These are phyloP conservation scores for Eucera pruinosa DNA, from an alignment of 2,888 invertebrate species.

Conservation along the genomic window DNA sequence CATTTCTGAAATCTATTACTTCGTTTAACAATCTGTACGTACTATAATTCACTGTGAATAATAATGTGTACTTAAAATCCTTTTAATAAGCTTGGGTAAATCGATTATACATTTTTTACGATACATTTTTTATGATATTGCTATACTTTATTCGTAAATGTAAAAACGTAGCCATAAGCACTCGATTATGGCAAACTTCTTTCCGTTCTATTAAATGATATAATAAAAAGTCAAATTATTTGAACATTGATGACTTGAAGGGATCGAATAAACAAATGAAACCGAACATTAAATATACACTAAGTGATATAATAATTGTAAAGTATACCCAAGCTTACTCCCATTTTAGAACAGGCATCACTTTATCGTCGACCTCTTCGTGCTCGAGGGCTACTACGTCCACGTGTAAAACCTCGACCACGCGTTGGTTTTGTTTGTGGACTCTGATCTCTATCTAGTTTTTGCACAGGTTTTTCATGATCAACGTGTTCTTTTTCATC, in stretches of 20 bases:
- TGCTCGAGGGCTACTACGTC: conserved; percentile 76
- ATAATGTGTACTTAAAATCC: conserved; percentile 31
- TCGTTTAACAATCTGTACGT: conserved; percentile 29
- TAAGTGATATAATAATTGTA: conserved; percentile 31
- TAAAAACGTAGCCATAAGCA: conserved; percentile 17
- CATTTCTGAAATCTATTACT: conserved; percentile 27
- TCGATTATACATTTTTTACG: conserved; percentile 1
- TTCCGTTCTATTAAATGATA: conserved; percentile 1
- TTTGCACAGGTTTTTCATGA: conserved; percentile 49
- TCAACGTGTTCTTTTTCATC: conserved; percentile 72
- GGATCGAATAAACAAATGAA: conserved; percentile 21
- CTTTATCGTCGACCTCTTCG: conserved; percentile 82
- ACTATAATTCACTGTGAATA: conserved; percentile 27
- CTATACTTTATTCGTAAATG: neutral
- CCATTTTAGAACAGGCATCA: conserved; percentile 8
- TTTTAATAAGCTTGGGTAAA: conserved; percentile 47
- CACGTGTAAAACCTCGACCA: conserved; percentile 75
- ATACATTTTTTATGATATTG: neutral
- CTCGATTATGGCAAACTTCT: neutral
- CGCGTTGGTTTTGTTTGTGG: conserved; percentile 67
- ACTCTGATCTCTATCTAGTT: conserved; percentile 54
- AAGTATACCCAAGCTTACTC: conserved; percentile 45
- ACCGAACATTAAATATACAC: conserved; percentile 13
- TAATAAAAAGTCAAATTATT: conserved; percentile 20
- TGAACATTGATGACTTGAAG: conserved; percentile 11